Evolutionary conservation across 92 coral and sea anemone species (phyloP), one percentile per base, ranked within the genome.

Genomic region (Palythoa heliodiscus): DNA sequence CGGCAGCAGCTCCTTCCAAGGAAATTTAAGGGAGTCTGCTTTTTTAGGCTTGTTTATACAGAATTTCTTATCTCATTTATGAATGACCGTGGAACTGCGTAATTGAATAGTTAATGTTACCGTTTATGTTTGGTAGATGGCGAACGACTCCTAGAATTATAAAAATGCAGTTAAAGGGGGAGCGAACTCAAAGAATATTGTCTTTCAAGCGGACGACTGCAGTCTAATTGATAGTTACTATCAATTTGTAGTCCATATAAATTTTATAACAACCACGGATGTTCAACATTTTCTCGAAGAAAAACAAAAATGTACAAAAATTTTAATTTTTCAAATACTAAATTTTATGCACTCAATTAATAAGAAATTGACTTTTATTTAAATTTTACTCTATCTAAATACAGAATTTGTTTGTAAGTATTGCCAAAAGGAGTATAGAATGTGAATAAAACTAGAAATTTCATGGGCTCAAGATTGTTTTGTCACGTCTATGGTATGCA

Each of bases 271-370:
- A 11, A 71, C 15, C 47, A 37, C 50, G 50, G 50, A 7, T n/a
- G 69, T 63, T 63, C 69, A 63, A 63, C 69, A 63, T 63, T 19
- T 29, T 74, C 7, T n/a, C 17, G 9, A 48, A 23, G 37, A 20
- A 73, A 16, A 20, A 55, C 60, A 11, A 16, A 22, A 74, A 74
- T 74, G 78, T 50, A 47, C 78, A 22, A 24, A 48, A 74, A 10
- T n/a, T 20, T 50, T 48, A 20, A 22, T 22, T 48, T 74, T 50
- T 50, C 13, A 10, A 22, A 47, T 10, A 29, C 12, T 2, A 47
- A 37, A 74, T 22, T 74, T 73, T 73, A 73, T 20, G 61, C 60
- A 73, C 57, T 50, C 24, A 74, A 25, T 70, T 70, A 14, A 25
- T 2, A 48, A 29, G 17, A 73, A 39, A n/a, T 74, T 39, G 11